phyloP scores from a whole-genome alignment of 2,888 invertebrate species.

The Torymus tubicola region DNA sequence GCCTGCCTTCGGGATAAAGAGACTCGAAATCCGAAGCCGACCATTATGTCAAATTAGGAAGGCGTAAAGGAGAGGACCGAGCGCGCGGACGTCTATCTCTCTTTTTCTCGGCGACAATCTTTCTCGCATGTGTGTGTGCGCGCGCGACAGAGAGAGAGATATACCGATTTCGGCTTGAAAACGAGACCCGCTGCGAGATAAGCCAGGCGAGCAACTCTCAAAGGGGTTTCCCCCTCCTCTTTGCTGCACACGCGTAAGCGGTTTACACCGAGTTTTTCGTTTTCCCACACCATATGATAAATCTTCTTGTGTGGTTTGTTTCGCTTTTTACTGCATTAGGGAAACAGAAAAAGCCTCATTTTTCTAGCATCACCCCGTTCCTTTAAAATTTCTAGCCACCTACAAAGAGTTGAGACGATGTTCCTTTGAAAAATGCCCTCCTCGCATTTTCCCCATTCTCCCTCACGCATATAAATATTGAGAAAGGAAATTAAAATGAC shows the following conservation, averaged over 20 bases:
- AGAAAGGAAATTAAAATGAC: too few relatives aligned
- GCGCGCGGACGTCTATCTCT: background rate
- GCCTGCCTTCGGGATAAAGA: conserved; percentile 25
- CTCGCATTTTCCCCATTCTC: too few relatives aligned
- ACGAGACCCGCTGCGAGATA: conserved; percentile 42
- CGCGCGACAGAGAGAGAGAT: background rate
- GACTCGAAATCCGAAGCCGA: conserved; percentile 52
- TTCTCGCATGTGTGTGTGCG: conserved; percentile 38
- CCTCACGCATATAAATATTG: too few relatives aligned
- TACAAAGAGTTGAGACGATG: too few relatives aligned
- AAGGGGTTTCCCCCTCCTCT: conserved; percentile 22
- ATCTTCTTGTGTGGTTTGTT: background rate
- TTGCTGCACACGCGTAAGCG: conserved; percentile 26
- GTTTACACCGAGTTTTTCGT: conserved; percentile 43
- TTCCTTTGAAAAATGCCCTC: too few relatives aligned
- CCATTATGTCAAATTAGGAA: conserved; percentile 65
- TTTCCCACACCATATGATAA: background rate
- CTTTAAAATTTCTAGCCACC: background rate
- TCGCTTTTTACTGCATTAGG: background rate
- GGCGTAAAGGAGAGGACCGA: conserved; percentile 51
- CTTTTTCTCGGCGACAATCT: conserved; percentile 16
- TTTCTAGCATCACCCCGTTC: background rate
- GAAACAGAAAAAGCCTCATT: background rate
- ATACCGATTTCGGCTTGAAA: conserved; percentile 34
- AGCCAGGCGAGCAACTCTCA: conserved; percentile 9